These are phyloP conservation scores for Siniperca knerii DNA, from an alignment of 2,113 vertebrate genomes.

Conservation along the genomic window DNA sequence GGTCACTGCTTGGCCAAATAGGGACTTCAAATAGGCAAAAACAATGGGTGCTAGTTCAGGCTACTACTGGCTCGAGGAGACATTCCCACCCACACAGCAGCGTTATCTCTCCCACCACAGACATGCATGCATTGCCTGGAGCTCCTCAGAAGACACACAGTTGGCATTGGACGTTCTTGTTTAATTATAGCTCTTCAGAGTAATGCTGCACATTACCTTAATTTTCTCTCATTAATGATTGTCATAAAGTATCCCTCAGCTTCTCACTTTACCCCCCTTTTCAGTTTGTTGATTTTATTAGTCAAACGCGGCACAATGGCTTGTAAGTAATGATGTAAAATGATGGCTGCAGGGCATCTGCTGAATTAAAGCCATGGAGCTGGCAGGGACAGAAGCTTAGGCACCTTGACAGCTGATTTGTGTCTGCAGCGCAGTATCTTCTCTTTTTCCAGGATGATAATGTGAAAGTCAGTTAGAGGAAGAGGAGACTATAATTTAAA, in stretches of 20 bases:
- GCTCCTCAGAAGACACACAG: conserved; percentile 65
- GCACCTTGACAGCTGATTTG: conserved; percentile 63
- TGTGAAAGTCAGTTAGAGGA: conserved; percentile 37
- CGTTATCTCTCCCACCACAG: conserved; percentile 80
- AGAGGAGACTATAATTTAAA: conserved; percentile 21
- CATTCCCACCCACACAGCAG: conserved; percentile 69
- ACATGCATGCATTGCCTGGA: conserved; percentile 69
- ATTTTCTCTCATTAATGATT: conserved; percentile 67
- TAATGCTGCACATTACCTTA: conserved; percentile 59
- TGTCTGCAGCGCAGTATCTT: conserved; percentile 15
- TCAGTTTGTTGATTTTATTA: conserved; percentile 68
- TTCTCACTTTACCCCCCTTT: conserved; percentile 38
- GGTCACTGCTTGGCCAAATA: conserved; percentile 69
- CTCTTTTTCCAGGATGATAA: conserved; percentile 24
- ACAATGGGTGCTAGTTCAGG: conserved; percentile 56
- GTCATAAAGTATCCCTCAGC: conserved; percentile 57
- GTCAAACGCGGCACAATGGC: conserved; percentile 51
- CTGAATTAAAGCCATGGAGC: conserved; percentile 49
- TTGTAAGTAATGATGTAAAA: conserved; percentile 65
- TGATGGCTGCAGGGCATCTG: conserved; percentile 56
- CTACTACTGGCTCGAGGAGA: conserved; percentile 61
- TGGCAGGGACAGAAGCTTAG: conserved; percentile 46
- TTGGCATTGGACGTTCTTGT: conserved; percentile 67
- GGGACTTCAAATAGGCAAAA: conserved; percentile 62
- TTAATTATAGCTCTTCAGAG: conserved; percentile 78